Evolutionary conservation across 1,140 invertebrate genomes (phyloP), one percentile per base, ranked within the genome.

Genomic region (Atta cephalotes): DNA sequence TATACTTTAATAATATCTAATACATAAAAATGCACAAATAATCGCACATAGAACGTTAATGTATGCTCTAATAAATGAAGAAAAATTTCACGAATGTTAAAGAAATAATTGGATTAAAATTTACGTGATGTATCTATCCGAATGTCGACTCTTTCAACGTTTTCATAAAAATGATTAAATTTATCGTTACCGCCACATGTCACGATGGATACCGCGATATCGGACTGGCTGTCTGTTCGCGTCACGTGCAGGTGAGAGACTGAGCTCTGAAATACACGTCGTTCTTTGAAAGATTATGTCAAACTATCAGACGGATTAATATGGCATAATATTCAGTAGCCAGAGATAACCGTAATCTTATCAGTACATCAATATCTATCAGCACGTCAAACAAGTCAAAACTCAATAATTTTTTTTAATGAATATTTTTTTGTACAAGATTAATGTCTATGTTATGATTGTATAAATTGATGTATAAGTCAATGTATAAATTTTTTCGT

Each of bases 211-310:
- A 63, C 21, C 60, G 39, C 21, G 70, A 82, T 70, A 70, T 25
- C 49, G 60, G 25, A 58, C 16, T 12, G 62, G 62, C 74, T 74
- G 68, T 65, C 85, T 79, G 45, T 56, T 63, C 80, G n/a, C 84
- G 60, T 45, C 74, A 76, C 56, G 56, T 58, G 66, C 88, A 87
- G 77, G 51, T 70, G n/a, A 89, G 9, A 72, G 88, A 90, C 89
- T 90, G 88, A 89, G 88, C 78, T 85, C 78, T 80, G 81, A 85
- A 87, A 91, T 81, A 21, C 70, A 65, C 58, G 66, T 79, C 86
- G 60, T 60, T 85, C 66, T 35, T 60, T 78, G 31, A 7, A 31
- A 9, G n/a, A 77, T 86, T 63, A 86, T 68, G 68, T 62, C 49
- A 53, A 66, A 80, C 62, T 31, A 53, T 14, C 39, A 63, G 12